Base-by-base conservation (phyloP, 1,140 invertebrate species). In the Caligus rogercresseyi region DNA sequence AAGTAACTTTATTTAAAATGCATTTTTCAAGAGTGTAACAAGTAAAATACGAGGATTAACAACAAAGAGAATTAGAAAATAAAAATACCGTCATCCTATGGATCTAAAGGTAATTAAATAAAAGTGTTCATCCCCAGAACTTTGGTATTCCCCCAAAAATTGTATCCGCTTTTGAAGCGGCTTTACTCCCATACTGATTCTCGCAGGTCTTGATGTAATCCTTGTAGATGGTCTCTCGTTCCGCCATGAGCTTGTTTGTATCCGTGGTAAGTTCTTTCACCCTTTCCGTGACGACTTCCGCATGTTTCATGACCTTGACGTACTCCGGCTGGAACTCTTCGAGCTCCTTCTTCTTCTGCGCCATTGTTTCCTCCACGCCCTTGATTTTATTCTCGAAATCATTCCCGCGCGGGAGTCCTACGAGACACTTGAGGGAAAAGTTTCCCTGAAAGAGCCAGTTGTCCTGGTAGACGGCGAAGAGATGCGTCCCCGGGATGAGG, bases 301-400 rank as follows among this genome's bases (percentile, higher is more conserved):
- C 56, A 23, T 63, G 54, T 19, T 63, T 63, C 53, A 53, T 63
- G 14, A 63, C 24, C 21, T 63, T 51, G 25, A 51, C 56, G 25
- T 57, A 63, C 61, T 63, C 61, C 4, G 18, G 19, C 53, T 63
- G 61, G 24, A 63, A 63, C 13, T 63, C 20, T 53, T 63, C 61
- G 2, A 63, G 7, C 16, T 63, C 43, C 31, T 55, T 63, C 16
- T 63, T 63, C 61, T 63, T 63, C 51, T 15, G 15, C 14, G 52
- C 52, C 15, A 63, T n/a, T 21, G 54, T 62, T 20, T 55, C 52
- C 24, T 63, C 61, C 2, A 15, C 23, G 1, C 4, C 1, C 53
- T 56, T 18, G 15, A 63, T 63, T 13, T 18, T 56, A 11, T 25
- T 13, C 3, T 57, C 61, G 31, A 51, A 63, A 2, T 55, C 53